Base-by-base conservation (phyloP, 2,797 vertebrate genomes). In the Liasis olivaceus region DNA sequence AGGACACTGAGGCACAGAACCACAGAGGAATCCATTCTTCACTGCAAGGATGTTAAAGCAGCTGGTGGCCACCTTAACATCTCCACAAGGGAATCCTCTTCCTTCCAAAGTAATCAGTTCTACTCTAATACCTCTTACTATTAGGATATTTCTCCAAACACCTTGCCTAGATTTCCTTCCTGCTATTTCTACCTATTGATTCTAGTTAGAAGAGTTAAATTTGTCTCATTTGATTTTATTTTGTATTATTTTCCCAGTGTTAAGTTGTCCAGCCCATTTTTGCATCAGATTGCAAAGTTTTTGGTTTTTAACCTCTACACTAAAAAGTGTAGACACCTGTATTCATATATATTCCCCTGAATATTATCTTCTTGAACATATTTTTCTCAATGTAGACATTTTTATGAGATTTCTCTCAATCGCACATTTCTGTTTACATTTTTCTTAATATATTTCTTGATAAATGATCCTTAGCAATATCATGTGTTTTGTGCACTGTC, bases 1-100 rank as follows among this genome's bases (percentile, higher is more conserved):
- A 13, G 94, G 69, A 81, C 94, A 63, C 62, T 92, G 93, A 69
- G 94, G 93, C 36, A 14, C 47, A 13, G 56, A 42, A 22, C 31
- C 42, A 22, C 42, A 5, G 14, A 36, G 31, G 58, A 24, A 64
- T 26, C 62, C 9, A 2, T 22, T 12, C n/a, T 12, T 15, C 6
- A 87, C 5, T 22, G n/a, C 17, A 14, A 72, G 66, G 15, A 77
- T 77, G 20, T 77, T 77, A 20, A 31, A 62, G 3, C 17, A 9
- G 8, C n/a, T 36, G 56, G 12, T 87, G 58, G 24, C 62, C n/a
- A 28, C 13, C 5, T 63, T 63, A 63, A 64, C 26, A 64, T 28
- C 63, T 64, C 63, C 63, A 12, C 63, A 64, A 64, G 62, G 7
- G 26, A 64, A 26, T 24, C 22, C 31, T 88, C 4, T 88, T 11